phyloP scores from a whole-genome alignment of 2,113 vertebrate genomes.

The Nothobranchius kuhntae region DNA sequence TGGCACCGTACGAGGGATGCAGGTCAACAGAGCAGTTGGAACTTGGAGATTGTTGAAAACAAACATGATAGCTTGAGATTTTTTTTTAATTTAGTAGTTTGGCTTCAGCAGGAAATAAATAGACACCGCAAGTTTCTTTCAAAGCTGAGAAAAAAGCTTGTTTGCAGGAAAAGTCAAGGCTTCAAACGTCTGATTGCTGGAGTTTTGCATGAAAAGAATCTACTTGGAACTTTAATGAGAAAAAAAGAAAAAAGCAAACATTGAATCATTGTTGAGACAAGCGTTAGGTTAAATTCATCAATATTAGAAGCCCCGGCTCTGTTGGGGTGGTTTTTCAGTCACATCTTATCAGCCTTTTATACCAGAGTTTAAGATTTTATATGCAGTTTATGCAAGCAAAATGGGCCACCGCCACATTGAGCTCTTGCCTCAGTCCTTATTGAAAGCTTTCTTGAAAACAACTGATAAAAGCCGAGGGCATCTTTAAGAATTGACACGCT shows the following conservation, averaged over 20 bases:
- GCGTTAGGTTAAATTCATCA: conserved; percentile 70
- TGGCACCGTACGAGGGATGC: conserved; percentile 32
- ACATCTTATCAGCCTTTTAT: conserved; percentile 67
- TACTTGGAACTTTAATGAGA: conserved; percentile 36
- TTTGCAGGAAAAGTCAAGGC: conserved; percentile 16
- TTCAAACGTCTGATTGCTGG: conserved; percentile 40
- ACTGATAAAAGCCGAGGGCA: conserved; percentile 75
- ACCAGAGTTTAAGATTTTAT: conserved; percentile 72
- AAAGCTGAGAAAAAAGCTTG: not conserved
- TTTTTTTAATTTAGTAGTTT: conserved; percentile 33
- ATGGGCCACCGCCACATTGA: conserved; percentile 63
- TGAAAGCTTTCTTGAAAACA: conserved; percentile 69
- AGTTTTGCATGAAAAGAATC: conserved; percentile 41
- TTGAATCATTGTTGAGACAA: conserved; percentile 68
- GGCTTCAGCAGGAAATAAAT: conserved; percentile 21
- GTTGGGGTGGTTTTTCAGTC: conserved; percentile 66
- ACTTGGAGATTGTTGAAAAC: conserved; percentile 44
- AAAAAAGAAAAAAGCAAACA: conserved; percentile 67
- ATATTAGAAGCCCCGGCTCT: conserved; percentile 69
- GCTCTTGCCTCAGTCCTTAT: conserved; percentile 60
- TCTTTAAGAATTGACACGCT: conserved; percentile 78
- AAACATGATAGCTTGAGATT: conserved; percentile 31
- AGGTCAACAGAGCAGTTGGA: conserved; percentile 57
- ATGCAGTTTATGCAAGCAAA: conserved; percentile 79
- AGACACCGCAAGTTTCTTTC: conserved; percentile 19